Base-by-base conservation (phyloP, 2,113 vertebrate genomes). In the Daphoenositta chrysoptera region DNA sequence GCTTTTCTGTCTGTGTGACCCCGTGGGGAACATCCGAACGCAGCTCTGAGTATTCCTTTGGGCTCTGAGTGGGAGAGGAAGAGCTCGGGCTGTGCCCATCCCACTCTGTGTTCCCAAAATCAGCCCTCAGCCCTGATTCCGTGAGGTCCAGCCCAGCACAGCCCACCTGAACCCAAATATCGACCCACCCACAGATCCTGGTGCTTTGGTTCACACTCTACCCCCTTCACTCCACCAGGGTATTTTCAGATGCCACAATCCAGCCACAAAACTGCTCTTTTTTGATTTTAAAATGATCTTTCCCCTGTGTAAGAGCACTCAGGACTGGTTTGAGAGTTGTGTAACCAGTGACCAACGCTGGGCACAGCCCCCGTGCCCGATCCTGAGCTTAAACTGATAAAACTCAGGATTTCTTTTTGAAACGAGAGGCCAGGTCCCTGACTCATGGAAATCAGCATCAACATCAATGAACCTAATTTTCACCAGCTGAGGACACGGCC, bases 161-260 rank as follows among this genome's bases (percentile, higher is more conserved):
- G 50, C 35, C 66, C 31, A 5, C 5, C 35, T 22, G 40, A 54
- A 6, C 23, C n/a, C 42, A 15, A 65, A 65, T 5, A 5, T 12
- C 19, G 1, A 2, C 58, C 12, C 48, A 33, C 24, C 24, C 48
- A 18, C 18, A 51, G 50, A 7, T 3, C 51, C 19, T 4, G 53
- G 17, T 5, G 0, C 58, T 50, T 19, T 7, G 6, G 8, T 3
- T 68, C 66, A 9, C 61, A 0, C 39, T 5, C 1, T 0, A 1
- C 4, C 21, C 42, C 68, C 57, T 31, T 26, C 44, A 4, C 35
- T 7, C 30, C 42, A 65, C 15, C 8, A 5, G 31, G 27, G 42
- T 2, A 2, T 53, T 28, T 26, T n/a, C 72, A 35, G 63, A 13
- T 10, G 6, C 31, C 51, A 1, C 1, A 11, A 9, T 17, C 28